phyloP scores from a whole-genome alignment of 2,888 invertebrate genomes.

The Noctua fimbriata region DNA sequence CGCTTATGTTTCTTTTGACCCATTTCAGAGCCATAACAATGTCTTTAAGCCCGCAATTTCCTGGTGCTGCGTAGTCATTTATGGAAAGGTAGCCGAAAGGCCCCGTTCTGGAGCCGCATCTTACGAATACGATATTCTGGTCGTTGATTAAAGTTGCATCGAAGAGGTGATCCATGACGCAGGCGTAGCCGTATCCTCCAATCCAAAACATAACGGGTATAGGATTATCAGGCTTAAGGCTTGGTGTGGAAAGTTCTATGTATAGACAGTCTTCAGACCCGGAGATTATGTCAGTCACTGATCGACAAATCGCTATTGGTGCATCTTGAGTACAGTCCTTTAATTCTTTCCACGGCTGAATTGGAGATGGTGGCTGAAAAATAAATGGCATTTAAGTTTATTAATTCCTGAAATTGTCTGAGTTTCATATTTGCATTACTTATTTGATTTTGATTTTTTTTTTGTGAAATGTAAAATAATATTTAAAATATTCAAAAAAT shows the following conservation, averaged over 20 bases:
- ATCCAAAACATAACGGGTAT: conserved; percentile 89
- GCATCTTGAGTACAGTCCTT: conserved; percentile 80
- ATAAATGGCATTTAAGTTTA: neutral
- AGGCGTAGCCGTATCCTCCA: conserved; percentile 81
- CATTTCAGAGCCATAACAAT: conserved; percentile 85
- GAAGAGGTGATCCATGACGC: conserved; percentile 74
- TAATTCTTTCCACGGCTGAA: conserved; percentile 76
- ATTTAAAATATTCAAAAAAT: too few relatives aligned
- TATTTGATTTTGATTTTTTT: too few relatives aligned
- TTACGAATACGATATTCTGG: conserved; percentile 82
- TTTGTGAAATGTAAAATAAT: too few relatives aligned
- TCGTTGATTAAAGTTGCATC: conserved; percentile 82
- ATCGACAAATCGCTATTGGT: conserved; percentile 64
- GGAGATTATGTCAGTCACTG: conserved; percentile 41
- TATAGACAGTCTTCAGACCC: conserved; percentile 87
- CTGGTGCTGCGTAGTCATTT: conserved; percentile 83
- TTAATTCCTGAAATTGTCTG: neutral
- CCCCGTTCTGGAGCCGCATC: conserved; percentile 85
- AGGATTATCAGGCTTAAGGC: conserved; percentile 76
- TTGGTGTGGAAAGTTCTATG: conserved; percentile 82
- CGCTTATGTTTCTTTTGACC: conserved; percentile 83
- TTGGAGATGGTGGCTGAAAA: conserved; percentile 81
- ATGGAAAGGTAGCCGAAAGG: conserved; percentile 86
- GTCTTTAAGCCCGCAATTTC: conserved; percentile 87
- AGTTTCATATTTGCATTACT: too few relatives aligned